Evolutionary conservation across 2,113 vertebrate species (phyloP), one percentile per base, ranked within the genome.

Genomic region (Scomber colias): DNA sequence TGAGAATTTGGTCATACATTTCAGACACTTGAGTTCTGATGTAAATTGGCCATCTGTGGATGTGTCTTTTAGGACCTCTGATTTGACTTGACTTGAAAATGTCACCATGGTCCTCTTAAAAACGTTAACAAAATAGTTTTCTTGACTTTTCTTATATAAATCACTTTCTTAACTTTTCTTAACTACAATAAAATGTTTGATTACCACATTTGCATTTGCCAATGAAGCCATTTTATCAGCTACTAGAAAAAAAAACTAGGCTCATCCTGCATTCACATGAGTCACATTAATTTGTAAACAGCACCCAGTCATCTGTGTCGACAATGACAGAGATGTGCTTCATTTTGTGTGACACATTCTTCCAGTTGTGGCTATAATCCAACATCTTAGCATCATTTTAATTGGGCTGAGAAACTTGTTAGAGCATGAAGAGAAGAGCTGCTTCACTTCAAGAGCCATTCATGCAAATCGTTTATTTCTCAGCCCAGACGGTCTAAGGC

Each of bases 351-450:
- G 76, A 79, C 74, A 78, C 16, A 11, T 48, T 77, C 11, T 70
- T 70, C 46, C 62, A 83, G 21, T 50, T 54, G 4, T 53, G 44
- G 77, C 81, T 60, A 3, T 65, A 66, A 81, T 86, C 63, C 80
- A 74, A 46, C 59, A 66, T 75, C 44, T 85, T 13, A 73, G 19
- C 72, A 77, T 81, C 14, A 40, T 75, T 83, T 90, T 91, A 91
- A 91, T 86, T 81, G 77, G 71, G 71, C 4, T 11, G 59, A 66
- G 76, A 48, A 76, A 80, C 45, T 53, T 66, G 63, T 56, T 65
- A 60, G 71, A 84, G 67, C 71, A 62, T 77, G 46, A 75, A 73
- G 30, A 72, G 40, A 30, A 81, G 67, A 71, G 19, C 21, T 71
- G 61, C 54, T 54, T 77, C 48, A 62, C 19, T 77, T 35, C 40